Evolutionary conservation across 2,797 vertebrate species (phyloP), one percentile per base, ranked within the genome.

Genomic region (Rhinatrema bivittatum): DNA sequence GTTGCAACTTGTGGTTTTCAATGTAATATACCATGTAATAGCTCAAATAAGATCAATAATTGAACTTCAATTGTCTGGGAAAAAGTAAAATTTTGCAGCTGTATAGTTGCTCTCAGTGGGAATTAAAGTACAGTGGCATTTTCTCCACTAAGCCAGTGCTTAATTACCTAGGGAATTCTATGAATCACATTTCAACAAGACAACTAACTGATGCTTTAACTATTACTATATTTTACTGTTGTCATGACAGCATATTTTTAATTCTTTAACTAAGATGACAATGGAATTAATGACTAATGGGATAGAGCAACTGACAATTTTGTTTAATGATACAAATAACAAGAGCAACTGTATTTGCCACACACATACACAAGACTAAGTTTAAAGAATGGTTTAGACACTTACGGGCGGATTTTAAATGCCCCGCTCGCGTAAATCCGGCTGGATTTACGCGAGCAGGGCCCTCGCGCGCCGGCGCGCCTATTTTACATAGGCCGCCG

Each of bases 121-220:
- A 71, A 56, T 36, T 42, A 53, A 32, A 42, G 55, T 28, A 25
- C 51, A 65, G 29, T 59, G 50, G 47, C 17, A 4, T 62, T 78
- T 78, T 81, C 64, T 81, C 74, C 53, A 52, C 60, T 70, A 76
- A 68, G 40, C 57, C 74, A 68, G 64, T 66, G 52, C 65, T 70
- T 90, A 88, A 93, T 91, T 87, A 89, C 70, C 74, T 42, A 44
- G 63, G 69, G 68, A 79, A 78, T 74, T 60, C 39, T 71, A 65
- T 60, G 75, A 70, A 63, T 78, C 70, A 65, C 36, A 50, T 76
- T 75, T 83, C 79, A 85, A 78, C 72, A 68, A 78, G 65, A 72
- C 60, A 70, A 36, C 52, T 78, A 83, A 81, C 72, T 81, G 83
- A 85, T 79, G 80, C 83, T 82, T 84, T 91, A 91, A 91, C 91